A percentile compares a stretch with the other conserved stretches of the same genome.
These are phyloP conservation scores for Halcyon senegalensis DNA, from an alignment of 2,113 vertebrate species.

Conservation along the genomic window DNA sequence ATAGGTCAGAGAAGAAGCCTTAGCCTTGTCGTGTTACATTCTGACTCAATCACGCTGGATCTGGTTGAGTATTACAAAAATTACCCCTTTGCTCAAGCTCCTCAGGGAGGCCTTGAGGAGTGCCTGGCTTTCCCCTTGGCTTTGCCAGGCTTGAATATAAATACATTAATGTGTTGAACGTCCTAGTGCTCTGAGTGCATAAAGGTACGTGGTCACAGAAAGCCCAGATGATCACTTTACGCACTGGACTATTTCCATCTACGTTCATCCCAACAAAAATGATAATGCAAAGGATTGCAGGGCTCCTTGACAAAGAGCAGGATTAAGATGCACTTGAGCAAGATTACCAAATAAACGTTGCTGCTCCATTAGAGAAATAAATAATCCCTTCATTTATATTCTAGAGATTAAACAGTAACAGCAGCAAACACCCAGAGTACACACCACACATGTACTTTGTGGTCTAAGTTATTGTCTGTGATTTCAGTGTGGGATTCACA, in stretches of 20 bases:
- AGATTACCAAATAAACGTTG: neutral
- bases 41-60: neutral
- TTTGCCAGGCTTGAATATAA: neutral
- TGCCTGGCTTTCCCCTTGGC: neutral
- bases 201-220: neutral
- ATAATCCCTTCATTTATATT: conserved; percentile 19
- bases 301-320: neutral
- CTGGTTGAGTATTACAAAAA: neutral
- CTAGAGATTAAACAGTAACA: neutral
- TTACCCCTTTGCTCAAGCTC: neutral
- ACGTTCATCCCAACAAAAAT: neutral
- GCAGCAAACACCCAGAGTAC: neutral
- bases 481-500: neutral
- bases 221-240: neutral
- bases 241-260: neutral
- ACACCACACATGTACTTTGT: neutral
- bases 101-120: neutral
- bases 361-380: neutral
- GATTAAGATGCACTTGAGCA: conserved; percentile 7
- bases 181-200: neutral
- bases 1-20: neutral
- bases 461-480: neutral
- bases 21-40: neutral
- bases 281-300: neutral
- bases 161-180: neutral